Conservation (phyloP, 2,113 vertebrate genomes). For the Nettapus auritus region DNA sequence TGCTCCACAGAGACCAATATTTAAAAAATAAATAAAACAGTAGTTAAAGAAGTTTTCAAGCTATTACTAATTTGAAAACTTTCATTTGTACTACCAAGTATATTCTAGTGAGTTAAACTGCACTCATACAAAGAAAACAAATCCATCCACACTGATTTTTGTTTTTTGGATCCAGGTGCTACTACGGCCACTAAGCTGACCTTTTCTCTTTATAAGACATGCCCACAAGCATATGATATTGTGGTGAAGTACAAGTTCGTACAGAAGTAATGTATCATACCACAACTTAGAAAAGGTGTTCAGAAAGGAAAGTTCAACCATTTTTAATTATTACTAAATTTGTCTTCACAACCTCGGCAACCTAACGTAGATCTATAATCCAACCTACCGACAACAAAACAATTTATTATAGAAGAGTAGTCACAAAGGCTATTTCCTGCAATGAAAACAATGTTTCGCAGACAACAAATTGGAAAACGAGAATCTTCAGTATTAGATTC, state of each 20-base stretch:
- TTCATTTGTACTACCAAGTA: neutral
- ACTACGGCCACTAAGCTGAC: neutral
- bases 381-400: neutral
- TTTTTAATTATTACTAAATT: neutral
- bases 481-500: neutral
- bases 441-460: neutral
- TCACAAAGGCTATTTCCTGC: neutral
- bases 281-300: neutral
- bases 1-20: neutral
- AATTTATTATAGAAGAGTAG: neutral
- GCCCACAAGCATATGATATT: neutral
- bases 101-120: neutral
- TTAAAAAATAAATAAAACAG: neutral
- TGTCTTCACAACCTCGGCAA: neutral
- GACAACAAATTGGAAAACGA: neutral
- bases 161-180: neutral
- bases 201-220: neutral
- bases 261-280: neutral
- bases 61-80: neutral
- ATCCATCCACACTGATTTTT: neutral
- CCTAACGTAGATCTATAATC: neutral
- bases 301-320: neutral
- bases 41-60: conserved; percentile 12
- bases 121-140: neutral
- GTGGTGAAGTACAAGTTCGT: neutral